Conservation (phyloP, 2,888 invertebrate genomes). For the Tachina grossa region DNA sequence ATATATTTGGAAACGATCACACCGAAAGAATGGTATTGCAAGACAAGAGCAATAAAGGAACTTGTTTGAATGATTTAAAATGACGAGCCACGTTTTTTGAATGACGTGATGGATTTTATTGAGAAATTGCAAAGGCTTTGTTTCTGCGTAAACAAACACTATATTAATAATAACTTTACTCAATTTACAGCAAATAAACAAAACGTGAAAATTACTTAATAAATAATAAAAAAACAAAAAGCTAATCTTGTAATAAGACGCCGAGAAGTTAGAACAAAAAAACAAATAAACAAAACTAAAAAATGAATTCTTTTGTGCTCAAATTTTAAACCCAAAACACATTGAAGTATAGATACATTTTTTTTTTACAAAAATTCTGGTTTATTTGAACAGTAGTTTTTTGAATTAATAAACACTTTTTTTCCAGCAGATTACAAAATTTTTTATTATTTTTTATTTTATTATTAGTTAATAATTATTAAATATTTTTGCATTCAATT, state of each 20-base stretch:
- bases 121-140: conserved; percentile 1
- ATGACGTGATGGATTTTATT: neutral
- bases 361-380: conserved; percentile 12
- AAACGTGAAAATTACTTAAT: conserved; percentile 37
- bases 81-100: conserved; percentile 11
- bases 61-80: conserved; percentile 10
- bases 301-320: conserved; percentile 29
- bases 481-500: neutral
- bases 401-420: neutral
- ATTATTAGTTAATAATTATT: too few relatives aligned
- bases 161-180: neutral
- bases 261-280: conserved; percentile 36
- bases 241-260: conserved; percentile 32
- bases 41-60: conserved; percentile 1
- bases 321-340: conserved; percentile 47
- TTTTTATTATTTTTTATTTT: too few relatives aligned
- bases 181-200: conserved; percentile 52
- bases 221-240: neutral
- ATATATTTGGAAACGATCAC: neutral
- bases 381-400: conserved; percentile 24
- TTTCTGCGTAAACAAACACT: neutral
- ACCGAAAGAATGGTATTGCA: neutral
- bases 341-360: conserved; percentile 24
- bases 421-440: too few relatives aligned
- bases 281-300: conserved; percentile 34